A percentile compares a stretch with the other conserved stretches of the same genome.
These are phyloP conservation scores for Seira ritae DNA, from an alignment of 2,888 invertebrate genomes.

Conservation along the genomic window DNA sequence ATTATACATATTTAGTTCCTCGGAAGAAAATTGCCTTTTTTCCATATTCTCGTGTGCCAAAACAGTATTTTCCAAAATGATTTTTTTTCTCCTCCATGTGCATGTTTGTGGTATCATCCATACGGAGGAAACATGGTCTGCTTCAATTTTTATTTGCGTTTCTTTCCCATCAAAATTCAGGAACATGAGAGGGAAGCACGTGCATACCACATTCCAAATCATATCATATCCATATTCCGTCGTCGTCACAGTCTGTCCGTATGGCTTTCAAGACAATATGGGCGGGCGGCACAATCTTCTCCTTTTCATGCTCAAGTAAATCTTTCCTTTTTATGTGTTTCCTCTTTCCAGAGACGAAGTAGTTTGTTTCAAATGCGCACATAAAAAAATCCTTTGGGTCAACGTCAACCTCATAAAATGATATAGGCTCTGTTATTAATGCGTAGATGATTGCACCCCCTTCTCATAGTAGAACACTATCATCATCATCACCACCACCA, in stretches of 20 bases:
- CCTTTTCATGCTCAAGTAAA: neutral
- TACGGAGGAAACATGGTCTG: neutral
- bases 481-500: too few species aligned
- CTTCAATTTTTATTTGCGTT: neutral
- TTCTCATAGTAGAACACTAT: too few species aligned
- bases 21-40: neutral
- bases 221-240: too few species aligned
- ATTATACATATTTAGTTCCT: neutral
- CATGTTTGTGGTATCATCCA: too few species aligned
- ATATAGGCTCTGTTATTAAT: neutral
- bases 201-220: neutral
- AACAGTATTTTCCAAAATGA: constrained; percentile 3
- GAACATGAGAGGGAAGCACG: neutral
- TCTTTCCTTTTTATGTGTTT: neutral
- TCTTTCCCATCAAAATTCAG: neutral
- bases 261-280: neutral
- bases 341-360: neutral
- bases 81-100: neutral
- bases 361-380: neutral
- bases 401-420: constrained; percentile 27
- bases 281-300: constrained; percentile 11
- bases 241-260: too few species aligned
- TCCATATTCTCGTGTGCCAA: neutral
- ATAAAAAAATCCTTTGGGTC: constrained; percentile 16
- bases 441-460: neutral